Base-by-base conservation (phyloP, 2,888 invertebrate genomes). In the Meganola albula region DNA sequence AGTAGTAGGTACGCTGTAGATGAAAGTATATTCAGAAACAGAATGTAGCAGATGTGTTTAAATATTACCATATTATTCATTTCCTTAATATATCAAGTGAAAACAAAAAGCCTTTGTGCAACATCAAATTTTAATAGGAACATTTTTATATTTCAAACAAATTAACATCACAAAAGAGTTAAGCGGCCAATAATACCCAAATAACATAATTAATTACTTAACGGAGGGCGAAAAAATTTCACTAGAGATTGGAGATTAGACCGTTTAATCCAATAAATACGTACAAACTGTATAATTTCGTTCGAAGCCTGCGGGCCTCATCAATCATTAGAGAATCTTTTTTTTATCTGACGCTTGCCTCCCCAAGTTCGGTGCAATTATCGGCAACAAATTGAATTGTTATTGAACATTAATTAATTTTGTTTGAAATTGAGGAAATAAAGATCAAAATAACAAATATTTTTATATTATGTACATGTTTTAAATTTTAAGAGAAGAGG, bases 121-220 rank as follows among this genome's bases (percentile, higher is more conserved):
- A n/a, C n/a, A n/a, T n/a, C n/a, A n/a, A n/a, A n/a, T n/a, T n/a
- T n/a, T n/a, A n/a, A n/a, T n/a, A n/a, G n/a, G n/a, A n/a, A n/a
- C n/a, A n/a, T n/a, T n/a, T n/a, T n/a, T n/a, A 38, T 44, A 42
- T 48, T 54, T 51, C 52, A 57, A 59, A 58, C 52, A 58, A 62
- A 61, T 53, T 53, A 43, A 12, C 46, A 40, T 44, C 48, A 52
- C 34, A 53, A 52, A 53, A 58, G 59, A 58, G 59, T 48, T 31
- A 50, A 44, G 43, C 40, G 42, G 48, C 53, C 56, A 51, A 54
- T 64, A 67, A 66, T 70, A 64, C 55, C 53, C 47, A 62, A 71
- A 68, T 66, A 67, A 66, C 60, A 57, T 61, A 70, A 74, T 72
- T 74, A 74, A 78, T 74, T 74, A 73, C 61, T 56, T 46, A 52